Percentiles rank a stretch among this genome's conserved stretches.
phyloP scores from a whole-genome alignment of 2,797 vertebrate genomes.

The Masticophis lateralis region DNA sequence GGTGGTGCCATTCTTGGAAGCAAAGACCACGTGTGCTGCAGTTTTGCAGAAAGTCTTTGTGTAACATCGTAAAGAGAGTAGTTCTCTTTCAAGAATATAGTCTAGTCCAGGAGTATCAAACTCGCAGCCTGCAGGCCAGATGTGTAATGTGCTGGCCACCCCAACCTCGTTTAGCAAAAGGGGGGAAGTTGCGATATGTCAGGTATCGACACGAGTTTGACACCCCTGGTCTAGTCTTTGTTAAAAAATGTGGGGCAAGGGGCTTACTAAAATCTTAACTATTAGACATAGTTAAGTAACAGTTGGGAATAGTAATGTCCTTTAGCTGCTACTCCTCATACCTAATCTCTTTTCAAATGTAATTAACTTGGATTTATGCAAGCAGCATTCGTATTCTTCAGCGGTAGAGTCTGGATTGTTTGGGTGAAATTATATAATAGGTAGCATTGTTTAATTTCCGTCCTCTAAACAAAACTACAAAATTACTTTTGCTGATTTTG shows the following conservation, averaged over 20 bases:
- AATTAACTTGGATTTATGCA: background rate
- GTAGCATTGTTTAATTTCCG: background rate
- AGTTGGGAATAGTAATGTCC: background rate
- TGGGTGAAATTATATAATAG: too few relatives aligned
- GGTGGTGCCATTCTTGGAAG: background rate
- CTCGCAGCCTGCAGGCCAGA: accelerated
- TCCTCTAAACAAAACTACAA: background rate
- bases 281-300: background rate
- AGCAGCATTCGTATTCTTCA: background rate
- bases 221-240: too few relatives aligned
- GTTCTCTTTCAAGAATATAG: background rate
- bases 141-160: too few relatives aligned
- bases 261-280: background rate
- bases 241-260: background rate
- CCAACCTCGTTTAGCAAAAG: too few relatives aligned
- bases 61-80: background rate
- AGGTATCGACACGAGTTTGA: too few relatives aligned
- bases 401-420: background rate
- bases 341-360: background rate
- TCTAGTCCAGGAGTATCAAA: background rate
- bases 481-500: background rate
- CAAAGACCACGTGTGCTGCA: background rate
- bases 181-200: too few relatives aligned
- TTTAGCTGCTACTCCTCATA: background rate
- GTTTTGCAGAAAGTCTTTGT: background rate